Base-by-base conservation (phyloP, 2,113 vertebrate species). In the Mormyrus lacerda region DNA sequence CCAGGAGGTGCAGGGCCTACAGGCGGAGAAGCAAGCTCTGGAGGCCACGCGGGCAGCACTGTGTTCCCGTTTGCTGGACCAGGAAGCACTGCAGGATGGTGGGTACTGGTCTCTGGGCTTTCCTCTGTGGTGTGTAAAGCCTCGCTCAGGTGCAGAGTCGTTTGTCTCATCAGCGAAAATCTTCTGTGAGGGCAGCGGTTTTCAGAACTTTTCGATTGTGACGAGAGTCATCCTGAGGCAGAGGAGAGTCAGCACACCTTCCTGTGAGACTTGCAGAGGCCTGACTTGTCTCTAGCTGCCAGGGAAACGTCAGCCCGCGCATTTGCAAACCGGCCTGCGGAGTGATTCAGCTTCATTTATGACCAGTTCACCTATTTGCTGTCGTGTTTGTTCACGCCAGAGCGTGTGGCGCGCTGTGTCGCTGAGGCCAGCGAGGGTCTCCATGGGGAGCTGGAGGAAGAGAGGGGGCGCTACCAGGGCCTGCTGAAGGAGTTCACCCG, bases 401-500 rank as follows among this genome's bases (percentile, higher is more conserved):
- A 95, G 91, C 89, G 91, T 58, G 90, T 91, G 87, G 90, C 88
- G 1, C 90, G 89, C 92, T 89, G 91, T 0, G 93, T 90, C 3
- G 89, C 88, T 0, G 88, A 89, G 89, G 93, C 93, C 3, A 92
- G 90, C 65, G 91, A 10, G 39, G 89, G 90, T 82, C 92, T 95
- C 76, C 93, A 27, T 90, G 89, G 83, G 3, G 95, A 96, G 92
- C 92, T 96, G 92, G 96, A 96, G n/a, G 95, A 96, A 84, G 96
- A 96, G 90, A 91, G 91, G 90, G 92, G 93, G 0, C 93, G 94
- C 86, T 96, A 94, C 91, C 95, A 96, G 93, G 93, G 94, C 61
- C 94, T 96, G 90, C 92, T 96, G 93, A 95, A 94, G 90, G 94
- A 97, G 7, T 96, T 94, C 7, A 90, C 94, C 44, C 93, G 93